phyloP scores from a whole-genome alignment of 2,113 vertebrate genomes.

The Montifringilla adamsi region DNA sequence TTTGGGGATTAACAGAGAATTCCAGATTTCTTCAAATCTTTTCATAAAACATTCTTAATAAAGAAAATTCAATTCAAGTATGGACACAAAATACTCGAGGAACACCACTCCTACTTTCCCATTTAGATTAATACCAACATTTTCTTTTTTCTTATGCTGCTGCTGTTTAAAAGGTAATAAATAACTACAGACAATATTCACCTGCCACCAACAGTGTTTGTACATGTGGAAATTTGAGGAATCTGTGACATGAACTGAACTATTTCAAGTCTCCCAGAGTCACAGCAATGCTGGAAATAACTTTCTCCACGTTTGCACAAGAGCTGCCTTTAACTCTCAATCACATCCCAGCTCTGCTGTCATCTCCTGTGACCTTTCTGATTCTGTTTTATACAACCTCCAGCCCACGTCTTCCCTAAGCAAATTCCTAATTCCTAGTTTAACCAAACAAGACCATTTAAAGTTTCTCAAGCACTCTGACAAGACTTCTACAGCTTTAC shows the following conservation, averaged over 20 bases:
- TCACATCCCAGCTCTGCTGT: neutral
- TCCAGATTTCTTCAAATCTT: neutral
- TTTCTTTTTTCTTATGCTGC: neutral
- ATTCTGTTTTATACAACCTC: neutral
- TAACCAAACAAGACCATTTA: neutral
- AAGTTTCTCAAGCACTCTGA: neutral
- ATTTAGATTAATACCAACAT: neutral
- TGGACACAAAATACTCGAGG: neutral
- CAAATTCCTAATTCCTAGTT: neutral
- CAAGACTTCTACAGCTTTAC: neutral
- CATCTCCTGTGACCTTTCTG: neutral
- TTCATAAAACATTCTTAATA: neutral
- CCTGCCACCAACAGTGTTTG: neutral
- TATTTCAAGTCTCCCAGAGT: neutral
- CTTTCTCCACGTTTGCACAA: neutral
- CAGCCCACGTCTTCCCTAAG: neutral
- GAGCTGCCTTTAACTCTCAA: neutral
- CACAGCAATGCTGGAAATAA: neutral
- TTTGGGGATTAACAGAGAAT: neutral
- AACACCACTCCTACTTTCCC: neutral
- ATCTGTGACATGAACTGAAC: neutral
- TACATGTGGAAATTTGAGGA: neutral
- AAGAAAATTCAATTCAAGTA: neutral
- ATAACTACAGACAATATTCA: neutral
- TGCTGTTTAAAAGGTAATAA: neutral